A percentile compares a stretch with the other conserved stretches of the same genome.
These are phyloP conservation scores for Tortrix viridana DNA, from an alignment of 2,888 invertebrate species.

Conservation along the genomic window DNA sequence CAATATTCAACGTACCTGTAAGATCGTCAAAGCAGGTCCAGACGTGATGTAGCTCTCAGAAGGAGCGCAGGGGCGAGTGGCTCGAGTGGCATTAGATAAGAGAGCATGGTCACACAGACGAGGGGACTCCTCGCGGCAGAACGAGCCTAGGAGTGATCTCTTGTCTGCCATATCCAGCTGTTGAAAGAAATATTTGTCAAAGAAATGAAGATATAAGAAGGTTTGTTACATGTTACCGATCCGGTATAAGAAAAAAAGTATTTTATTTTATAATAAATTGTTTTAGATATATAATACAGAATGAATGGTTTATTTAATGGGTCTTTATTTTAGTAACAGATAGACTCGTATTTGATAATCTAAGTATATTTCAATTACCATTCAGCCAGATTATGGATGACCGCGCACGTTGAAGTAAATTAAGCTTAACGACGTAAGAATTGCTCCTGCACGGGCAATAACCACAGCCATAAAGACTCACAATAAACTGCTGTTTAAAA, in stretches of 20 bases:
- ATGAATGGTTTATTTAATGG: no score
- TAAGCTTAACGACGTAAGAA: no score
- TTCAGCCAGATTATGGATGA: no score
- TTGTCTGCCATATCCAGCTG: constrained; percentile 78
- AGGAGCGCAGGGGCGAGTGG: constrained; percentile 88
- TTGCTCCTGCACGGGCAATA: constrained; percentile 11
- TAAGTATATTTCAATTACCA: no score
- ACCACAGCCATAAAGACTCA: constrained; percentile 18
- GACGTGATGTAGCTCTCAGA: constrained; percentile 91
- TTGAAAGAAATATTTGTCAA: not conserved
- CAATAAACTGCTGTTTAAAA: constrained; percentile 20
- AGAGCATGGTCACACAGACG: constrained; percentile 90
- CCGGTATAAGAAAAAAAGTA: no score
- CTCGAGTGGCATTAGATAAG: constrained; percentile 88
- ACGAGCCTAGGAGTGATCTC: constrained; percentile 88
- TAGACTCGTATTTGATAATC: no score
- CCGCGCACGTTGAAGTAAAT: no score
- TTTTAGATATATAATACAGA: no score
- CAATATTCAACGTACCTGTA: constrained; percentile 77
- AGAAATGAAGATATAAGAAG: no score
- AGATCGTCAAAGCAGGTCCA: constrained; percentile 89
- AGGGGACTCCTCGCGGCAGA: constrained; percentile 90
- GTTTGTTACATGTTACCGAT: no score
- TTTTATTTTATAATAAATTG: no score
- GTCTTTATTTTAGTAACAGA: no score